phyloP scores from a whole-genome alignment of 2,113 vertebrate species.

The Mirounga angustirostris region DNA sequence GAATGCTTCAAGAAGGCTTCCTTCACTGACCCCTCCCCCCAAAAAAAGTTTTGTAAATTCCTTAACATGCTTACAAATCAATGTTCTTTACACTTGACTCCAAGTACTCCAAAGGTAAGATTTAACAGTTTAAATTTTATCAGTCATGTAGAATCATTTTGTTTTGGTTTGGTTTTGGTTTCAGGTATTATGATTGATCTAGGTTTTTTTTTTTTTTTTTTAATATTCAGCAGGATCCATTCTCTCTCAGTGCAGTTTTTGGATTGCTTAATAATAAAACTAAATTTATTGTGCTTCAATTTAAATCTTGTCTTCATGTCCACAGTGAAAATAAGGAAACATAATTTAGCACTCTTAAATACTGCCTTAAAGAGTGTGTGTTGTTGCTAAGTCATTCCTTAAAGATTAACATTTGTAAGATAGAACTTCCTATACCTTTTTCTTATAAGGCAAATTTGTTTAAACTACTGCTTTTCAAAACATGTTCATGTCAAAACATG shows the following conservation, averaged over 20 bases:
- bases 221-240: background rate
- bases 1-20: constrained; percentile 21
- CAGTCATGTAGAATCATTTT: background rate
- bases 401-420: background rate
- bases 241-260: background rate
- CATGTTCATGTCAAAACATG: background rate
- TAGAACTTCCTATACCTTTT: background rate
- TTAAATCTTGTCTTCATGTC: background rate
- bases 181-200: background rate
- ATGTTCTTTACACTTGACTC: background rate
- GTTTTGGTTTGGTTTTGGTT: background rate
- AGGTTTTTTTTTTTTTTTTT: background rate
- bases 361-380: background rate
- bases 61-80: background rate
- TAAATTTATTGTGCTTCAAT: background rate
- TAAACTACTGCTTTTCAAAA: constrained; percentile 7
- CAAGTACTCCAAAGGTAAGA: background rate
- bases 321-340: background rate
- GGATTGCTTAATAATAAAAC: background rate
- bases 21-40: rapidly evolving
- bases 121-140: background rate
- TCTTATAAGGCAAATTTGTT: background rate
- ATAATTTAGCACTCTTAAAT: background rate
- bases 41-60: background rate
- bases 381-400: background rate